A percentile compares a stretch with the other conserved stretches of the same genome.
These are phyloP conservation scores for Brachycybe producta DNA, from an alignment of 2,888 invertebrate species.

Conservation along the genomic window DNA sequence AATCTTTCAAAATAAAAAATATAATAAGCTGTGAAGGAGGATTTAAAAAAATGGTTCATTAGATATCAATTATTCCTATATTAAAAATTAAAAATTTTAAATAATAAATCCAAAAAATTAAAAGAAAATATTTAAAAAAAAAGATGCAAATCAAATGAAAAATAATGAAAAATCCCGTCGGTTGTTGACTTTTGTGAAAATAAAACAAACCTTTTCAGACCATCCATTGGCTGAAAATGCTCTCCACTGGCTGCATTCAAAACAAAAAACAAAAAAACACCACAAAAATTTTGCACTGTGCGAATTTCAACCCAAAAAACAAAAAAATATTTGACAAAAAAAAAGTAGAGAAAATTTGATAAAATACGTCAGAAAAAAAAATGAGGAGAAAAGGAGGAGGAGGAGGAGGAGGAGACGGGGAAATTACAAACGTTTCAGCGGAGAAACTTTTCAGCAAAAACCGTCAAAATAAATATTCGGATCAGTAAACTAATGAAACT, in stretches of 20 bases:
- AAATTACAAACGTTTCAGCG: constrained; percentile 13
- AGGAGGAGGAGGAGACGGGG: constrained; percentile 2
- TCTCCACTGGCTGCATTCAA: constrained; percentile 25
- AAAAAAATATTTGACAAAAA: not conserved
- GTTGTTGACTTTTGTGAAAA: too few relatives aligned
- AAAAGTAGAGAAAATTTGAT: not conserved
- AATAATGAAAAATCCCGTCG: too few relatives aligned
- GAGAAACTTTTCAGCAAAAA: too few relatives aligned
- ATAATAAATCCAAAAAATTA: too few relatives aligned
- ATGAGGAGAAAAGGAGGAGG: constrained; percentile 1
- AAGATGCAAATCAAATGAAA: not conserved
- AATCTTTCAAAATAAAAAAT: constrained; percentile 15
- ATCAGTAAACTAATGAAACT: too few relatives aligned
- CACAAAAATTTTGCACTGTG: constrained; percentile 8
- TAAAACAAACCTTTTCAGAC: constrained; percentile 25
- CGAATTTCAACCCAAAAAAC: constrained; percentile 7
- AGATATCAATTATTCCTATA: too few relatives aligned
- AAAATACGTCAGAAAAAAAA: not conserved
- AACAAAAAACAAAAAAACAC: constrained; percentile 20
- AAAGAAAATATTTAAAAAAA: constrained; percentile 1
- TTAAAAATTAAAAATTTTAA: too few relatives aligned
- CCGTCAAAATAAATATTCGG: not conserved
- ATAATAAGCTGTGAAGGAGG: too few relatives aligned
- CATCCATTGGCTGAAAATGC: constrained; percentile 24
- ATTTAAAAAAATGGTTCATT: too few relatives aligned